Percentiles rank a stretch among this genome's conserved stretches.
These are phyloP conservation scores for Engystomops pustulosus DNA, from an alignment of 2,113 vertebrate genomes.

Conservation along the genomic window DNA sequence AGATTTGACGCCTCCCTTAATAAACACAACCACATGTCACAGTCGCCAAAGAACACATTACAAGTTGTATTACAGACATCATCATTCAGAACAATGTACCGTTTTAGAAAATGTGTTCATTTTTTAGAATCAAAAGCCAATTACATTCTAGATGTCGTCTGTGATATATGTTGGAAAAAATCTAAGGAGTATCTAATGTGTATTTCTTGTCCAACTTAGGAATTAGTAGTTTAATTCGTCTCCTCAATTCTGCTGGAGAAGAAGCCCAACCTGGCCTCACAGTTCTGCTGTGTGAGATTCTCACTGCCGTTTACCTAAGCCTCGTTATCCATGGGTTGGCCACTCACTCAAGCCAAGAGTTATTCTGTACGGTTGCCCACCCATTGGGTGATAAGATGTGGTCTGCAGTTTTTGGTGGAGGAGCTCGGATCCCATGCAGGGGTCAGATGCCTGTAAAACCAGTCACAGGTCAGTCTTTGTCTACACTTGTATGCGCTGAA, in stretches of 20 bases:
- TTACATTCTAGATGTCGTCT: too few species aligned
- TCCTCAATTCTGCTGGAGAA: conserved; percentile 88
- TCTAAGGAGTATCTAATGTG: background rate
- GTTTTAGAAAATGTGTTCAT: too few species aligned
- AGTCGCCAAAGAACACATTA: too few species aligned
- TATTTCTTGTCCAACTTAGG: conserved; percentile 68
- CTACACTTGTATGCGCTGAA: background rate
- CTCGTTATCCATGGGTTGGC: conserved; percentile 94
- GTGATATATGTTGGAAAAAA: too few species aligned
- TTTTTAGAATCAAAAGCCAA: too few species aligned
- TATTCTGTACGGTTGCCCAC: conserved; percentile 91
- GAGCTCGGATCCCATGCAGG: conserved; percentile 74
- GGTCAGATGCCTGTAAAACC: conserved; percentile 73
- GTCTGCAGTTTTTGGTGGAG: conserved; percentile 93
- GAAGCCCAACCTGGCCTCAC: conserved; percentile 90
- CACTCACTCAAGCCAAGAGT: conserved; percentile 92
- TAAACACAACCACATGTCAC: too few species aligned
- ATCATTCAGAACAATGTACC: too few species aligned
- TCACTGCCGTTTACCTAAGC: conserved; percentile 93
- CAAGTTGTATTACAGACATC: too few species aligned
- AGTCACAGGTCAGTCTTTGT: conserved; percentile 77
- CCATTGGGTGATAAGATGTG: conserved; percentile 93
- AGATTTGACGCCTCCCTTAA: too few species aligned
- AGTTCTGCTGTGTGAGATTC: conserved; percentile 92
- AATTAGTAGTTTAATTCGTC: conserved; percentile 79